Evolutionary conservation across 2,113 vertebrate genomes (phyloP).

Genomic region (Coryphaenoides rupestris): DNA sequence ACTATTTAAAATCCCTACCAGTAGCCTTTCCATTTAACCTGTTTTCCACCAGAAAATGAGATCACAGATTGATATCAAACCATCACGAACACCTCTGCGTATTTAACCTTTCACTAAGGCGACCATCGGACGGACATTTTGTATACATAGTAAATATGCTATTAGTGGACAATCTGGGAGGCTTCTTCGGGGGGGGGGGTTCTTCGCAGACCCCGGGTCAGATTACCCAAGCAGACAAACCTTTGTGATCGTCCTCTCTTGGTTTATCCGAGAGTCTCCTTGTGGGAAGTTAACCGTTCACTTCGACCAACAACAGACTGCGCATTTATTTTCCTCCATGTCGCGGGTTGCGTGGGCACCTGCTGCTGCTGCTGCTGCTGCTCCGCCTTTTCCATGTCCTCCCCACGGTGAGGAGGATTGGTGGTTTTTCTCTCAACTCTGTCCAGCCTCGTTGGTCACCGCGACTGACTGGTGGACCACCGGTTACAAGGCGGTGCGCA

Average conservation of each 20-base stretch:
- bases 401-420: constrained; percentile 37
- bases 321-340: constrained; percentile 56
- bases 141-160: not conserved
- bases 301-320: constrained; percentile 74
- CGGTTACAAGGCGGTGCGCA: constrained; percentile 46
- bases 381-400: constrained; percentile 25
- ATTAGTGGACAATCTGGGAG: not conserved
- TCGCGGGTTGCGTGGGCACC: constrained; percentile 63
- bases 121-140: not conserved
- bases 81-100: no score
- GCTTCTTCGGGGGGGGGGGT: not conserved
- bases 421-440: not conserved
- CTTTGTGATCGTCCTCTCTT: not conserved
- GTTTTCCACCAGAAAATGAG: no score
- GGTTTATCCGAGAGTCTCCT: constrained; percentile 25
- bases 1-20: no score
- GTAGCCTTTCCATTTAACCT: no score
- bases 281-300: constrained; percentile 1
- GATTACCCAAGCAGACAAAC: not conserved
- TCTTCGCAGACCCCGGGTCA: not conserved
- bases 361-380: constrained; percentile 61
- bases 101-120: not conserved
- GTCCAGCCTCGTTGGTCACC: constrained; percentile 42
- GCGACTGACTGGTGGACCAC: constrained; percentile 34
- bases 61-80: no score